Percentiles rank a stretch among this genome's conserved stretches.
Evolutionary conservation across 2,888 invertebrate genomes (phyloP).

Genomic region (Leptinotarsa tumamoca): DNA sequence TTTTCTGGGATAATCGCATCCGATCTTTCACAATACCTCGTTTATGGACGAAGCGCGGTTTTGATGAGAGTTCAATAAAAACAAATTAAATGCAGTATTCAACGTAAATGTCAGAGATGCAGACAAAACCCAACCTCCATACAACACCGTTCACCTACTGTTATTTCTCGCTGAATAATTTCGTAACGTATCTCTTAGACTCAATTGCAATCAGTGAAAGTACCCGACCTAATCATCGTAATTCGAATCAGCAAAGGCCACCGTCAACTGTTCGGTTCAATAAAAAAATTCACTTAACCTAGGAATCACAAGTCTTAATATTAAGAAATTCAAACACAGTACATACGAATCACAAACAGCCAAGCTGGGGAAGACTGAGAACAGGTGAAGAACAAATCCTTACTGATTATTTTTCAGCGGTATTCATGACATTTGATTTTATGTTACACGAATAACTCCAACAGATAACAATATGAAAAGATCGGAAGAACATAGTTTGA

Average conservation of each 20-base stretch:
- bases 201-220: constrained; percentile 25
- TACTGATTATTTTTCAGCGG: neutral
- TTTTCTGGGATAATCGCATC: too few species aligned
- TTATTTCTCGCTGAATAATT: neutral
- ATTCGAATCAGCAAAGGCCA: constrained; percentile 37
- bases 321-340: constrained; percentile 50
- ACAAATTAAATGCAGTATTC: neutral
- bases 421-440: neutral
- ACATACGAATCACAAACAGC: constrained; percentile 59
- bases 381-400: neutral
- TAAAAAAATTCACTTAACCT: constrained; percentile 41
- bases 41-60: neutral
- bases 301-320: constrained; percentile 47
- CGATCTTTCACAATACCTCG: neutral
- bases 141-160: neutral
- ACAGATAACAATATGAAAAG: too few species aligned
- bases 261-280: constrained; percentile 42
- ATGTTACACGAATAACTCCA: too few species aligned
- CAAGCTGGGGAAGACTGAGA: constrained; percentile 48
- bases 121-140: neutral
- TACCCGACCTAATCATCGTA: constrained; percentile 10
- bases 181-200: neutral
- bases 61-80: neutral
- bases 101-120: constrained; percentile 2
- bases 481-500: too few species aligned